A percentile compares a stretch with the other conserved stretches of the same genome.
Conservation (phyloP, 2,888 invertebrate species). For the Monoplex corrugatus region DNA sequence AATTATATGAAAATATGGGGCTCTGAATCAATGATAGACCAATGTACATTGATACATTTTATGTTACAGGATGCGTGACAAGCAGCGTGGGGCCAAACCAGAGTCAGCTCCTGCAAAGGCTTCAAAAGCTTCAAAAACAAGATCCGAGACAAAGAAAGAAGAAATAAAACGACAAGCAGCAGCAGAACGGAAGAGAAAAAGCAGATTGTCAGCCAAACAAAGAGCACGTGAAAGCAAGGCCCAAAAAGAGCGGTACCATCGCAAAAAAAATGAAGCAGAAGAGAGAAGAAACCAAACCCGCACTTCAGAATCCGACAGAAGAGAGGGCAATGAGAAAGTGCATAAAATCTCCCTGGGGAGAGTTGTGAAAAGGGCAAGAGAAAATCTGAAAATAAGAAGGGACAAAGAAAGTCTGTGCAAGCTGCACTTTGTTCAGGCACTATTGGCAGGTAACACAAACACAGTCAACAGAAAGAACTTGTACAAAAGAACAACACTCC, state of each 20-base stretch:
- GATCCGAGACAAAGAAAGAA: too few species aligned
- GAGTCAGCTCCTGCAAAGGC: background rate
- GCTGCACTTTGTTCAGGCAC: background rate
- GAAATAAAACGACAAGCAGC: background rate
- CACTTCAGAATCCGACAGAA: background rate
- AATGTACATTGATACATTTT: background rate
- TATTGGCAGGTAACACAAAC: background rate
- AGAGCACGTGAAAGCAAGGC: background rate
- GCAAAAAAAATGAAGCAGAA: conserved; percentile 8
- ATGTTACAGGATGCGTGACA: conserved; percentile 17
- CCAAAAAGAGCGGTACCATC: conserved; percentile 10
- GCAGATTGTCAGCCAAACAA: background rate
- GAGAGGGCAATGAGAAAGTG: background rate
- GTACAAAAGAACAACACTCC: background rate
- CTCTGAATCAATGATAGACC: background rate
- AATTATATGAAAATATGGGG: background rate
- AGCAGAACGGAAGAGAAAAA: conserved; percentile 9
- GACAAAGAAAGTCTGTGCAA: background rate
- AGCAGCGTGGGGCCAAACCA: background rate
- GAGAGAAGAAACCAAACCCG: background rate
- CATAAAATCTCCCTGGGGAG: background rate
- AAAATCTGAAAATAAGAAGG: background rate
- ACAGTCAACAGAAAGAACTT: conserved; percentile 15
- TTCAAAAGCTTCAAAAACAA: background rate
- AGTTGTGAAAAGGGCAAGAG: background rate